phyloP scores from a whole-genome alignment of 2,888 invertebrate genomes.

The Limnephilus marmoratus region DNA sequence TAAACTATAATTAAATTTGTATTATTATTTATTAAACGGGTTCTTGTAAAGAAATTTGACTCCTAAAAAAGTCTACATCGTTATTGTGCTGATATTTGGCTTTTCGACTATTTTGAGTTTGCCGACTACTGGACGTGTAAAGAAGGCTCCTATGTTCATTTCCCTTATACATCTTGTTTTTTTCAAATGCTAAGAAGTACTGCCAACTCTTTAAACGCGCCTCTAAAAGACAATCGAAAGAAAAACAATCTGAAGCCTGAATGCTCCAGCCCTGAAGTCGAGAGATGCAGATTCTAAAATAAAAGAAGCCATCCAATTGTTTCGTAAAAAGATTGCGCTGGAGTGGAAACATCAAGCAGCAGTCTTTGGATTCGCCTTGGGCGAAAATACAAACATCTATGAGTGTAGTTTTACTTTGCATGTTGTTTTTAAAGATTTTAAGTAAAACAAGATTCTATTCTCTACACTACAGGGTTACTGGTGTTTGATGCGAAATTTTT shows the following conservation, averaged over 20 bases:
- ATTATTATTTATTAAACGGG: too few relatives aligned
- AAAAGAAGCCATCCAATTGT: not conserved
- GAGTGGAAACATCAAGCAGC: not conserved
- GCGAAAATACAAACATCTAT: not conserved
- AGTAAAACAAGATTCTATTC: not conserved
- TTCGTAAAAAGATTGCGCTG: not conserved
- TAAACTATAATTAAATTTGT: too few relatives aligned
- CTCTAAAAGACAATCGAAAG: not conserved
- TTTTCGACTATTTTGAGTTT: too few relatives aligned
- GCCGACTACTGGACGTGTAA: too few relatives aligned
- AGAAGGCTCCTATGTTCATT: too few relatives aligned
- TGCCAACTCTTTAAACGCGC: not conserved
- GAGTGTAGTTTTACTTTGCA: not conserved
- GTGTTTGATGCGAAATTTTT: too few relatives aligned
- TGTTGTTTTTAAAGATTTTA: too few relatives aligned
- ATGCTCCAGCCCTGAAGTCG: not conserved
- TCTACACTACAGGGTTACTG: not conserved
- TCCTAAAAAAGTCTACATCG: too few relatives aligned
- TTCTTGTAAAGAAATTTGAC: too few relatives aligned
- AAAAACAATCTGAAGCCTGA: not conserved
- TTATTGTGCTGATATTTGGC: too few relatives aligned
- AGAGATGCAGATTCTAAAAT: not conserved
- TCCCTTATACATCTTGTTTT: not conserved
- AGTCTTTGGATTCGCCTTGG: not conserved
- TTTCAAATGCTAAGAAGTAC: not conserved